Evolutionary conservation across 1,140 invertebrate species (phyloP).

Genomic region (Zaprionus vittiger): DNA sequence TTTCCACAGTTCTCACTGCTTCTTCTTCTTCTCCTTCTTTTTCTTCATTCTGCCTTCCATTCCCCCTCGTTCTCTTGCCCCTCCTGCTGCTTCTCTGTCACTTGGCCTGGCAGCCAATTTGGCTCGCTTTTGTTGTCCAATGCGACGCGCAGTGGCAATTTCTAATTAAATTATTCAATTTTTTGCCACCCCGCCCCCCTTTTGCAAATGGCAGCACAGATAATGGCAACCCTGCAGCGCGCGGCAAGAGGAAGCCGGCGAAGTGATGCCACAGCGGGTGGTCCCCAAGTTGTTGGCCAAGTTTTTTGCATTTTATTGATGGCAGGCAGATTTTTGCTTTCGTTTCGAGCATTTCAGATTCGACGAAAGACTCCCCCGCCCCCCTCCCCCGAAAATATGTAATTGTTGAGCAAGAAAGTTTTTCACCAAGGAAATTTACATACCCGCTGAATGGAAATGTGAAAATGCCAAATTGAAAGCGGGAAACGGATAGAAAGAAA

Average conservation of each 20-base stretch:
- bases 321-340: slow-evolving; percentile 23
- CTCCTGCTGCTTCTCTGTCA: slow-evolving; percentile 3
- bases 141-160: slow-evolving; percentile 80
- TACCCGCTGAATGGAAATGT: slow-evolving; percentile 25
- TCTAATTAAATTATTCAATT: slow-evolving; percentile 82
- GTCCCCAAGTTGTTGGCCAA: slow-evolving; percentile 55
- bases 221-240: slow-evolving; percentile 32
- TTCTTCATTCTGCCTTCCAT: slow-evolving; percentile 2
- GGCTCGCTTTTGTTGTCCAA: slow-evolving; percentile 77
- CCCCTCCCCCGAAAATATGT: slow-evolving; percentile 7
- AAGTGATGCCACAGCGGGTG: slow-evolving; percentile 32
- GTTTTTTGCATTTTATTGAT: slow-evolving; percentile 68
- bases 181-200: slow-evolving; percentile 23
- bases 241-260: slow-evolving; percentile 5
- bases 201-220: slow-evolving; percentile 20
- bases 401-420: slow-evolving; percentile 42
- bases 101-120: slow-evolving; percentile 66
- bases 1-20: slow-evolving; percentile 25
- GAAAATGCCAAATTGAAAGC: slow-evolving; percentile 6
- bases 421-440: slow-evolving; percentile 28
- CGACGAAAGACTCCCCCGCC: background rate
- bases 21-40: background rate
- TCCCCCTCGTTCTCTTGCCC: background rate
- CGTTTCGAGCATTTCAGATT: background rate
- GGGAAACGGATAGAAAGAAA: background rate